These are phyloP conservation scores for Strix uralensis DNA, from an alignment of 2,113 vertebrate species.

Conservation along the genomic window DNA sequence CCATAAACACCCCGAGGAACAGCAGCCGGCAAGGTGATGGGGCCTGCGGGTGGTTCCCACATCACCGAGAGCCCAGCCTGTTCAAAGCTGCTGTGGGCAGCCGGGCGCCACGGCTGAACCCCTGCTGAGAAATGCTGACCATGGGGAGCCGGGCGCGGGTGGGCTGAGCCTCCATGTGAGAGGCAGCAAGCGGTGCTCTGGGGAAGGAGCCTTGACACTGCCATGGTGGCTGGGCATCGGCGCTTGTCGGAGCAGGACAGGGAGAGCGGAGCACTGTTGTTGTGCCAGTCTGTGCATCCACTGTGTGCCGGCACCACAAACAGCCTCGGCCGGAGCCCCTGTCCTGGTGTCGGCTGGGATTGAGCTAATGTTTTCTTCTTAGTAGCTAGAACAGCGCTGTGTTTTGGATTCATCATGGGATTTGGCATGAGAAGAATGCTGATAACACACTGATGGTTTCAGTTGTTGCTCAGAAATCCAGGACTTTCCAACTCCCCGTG, in stretches of 20 bases:
- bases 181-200: not conserved
- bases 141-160: accelerated
- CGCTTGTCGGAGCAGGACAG: not conserved
- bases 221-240: not conserved
- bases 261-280: not conserved
- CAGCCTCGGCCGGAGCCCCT: no score
- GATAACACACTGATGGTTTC: no score
- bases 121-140: not conserved
- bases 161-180: accelerated
- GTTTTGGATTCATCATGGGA: no score
- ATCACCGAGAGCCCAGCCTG: not conserved
- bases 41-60: no score
- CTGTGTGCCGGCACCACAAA: not conserved
- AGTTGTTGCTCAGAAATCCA: no score
- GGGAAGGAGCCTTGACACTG: accelerated
- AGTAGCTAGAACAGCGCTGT: no score
- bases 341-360: no score
- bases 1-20: not conserved
- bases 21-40: not conserved
- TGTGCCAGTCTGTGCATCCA: not conserved
- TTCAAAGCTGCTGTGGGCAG: not conserved
- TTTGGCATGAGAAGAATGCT: no score
- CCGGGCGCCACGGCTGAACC: not conserved
- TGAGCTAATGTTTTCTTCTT: no score
- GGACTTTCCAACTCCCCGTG: no score